These are phyloP conservation scores for Vanessa tameamea DNA, from an alignment of 1,140 invertebrate species.

Conservation along the genomic window DNA sequence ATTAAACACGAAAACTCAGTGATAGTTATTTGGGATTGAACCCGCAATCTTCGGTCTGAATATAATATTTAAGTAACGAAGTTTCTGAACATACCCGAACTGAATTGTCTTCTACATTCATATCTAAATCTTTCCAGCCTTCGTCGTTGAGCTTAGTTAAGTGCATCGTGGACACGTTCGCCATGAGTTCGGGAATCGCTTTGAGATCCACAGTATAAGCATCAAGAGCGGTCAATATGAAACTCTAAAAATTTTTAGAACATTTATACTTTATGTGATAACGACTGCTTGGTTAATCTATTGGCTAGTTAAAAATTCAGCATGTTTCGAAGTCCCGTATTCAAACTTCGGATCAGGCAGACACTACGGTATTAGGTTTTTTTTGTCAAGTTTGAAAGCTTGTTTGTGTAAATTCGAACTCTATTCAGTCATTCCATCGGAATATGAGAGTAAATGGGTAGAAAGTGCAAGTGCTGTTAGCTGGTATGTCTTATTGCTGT, in stretches of 20 bases:
- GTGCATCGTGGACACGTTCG: conserved; percentile 69
- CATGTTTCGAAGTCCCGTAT: background rate
- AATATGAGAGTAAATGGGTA: too few species aligned
- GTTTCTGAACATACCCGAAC: conserved; percentile 41
- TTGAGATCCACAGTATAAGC: conserved; percentile 59
- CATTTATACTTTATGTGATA: background rate
- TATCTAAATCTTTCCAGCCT: conserved; percentile 62
- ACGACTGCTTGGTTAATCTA: too few species aligned
- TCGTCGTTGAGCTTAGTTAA: conserved; percentile 57
- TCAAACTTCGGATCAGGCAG: background rate
- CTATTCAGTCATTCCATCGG: too few species aligned
- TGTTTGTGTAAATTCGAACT: too few species aligned
- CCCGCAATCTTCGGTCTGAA: too few species aligned
- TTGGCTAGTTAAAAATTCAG: background rate
- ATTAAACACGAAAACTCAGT: too few species aligned
- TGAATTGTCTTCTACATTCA: conserved; percentile 45
- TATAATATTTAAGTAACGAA: background rate
- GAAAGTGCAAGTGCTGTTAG: too few species aligned
- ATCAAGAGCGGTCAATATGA: conserved; percentile 66
- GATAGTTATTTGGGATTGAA: too few species aligned
- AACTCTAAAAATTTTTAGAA: conserved; percentile 55
- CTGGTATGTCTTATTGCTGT: too few species aligned
- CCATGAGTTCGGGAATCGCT: conserved; percentile 58
- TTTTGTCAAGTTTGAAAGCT: too few species aligned
- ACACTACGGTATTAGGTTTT: too few species aligned